Conservation (phyloP, 30 jellyfish, hydroid and myxozoan species). For the Aurelia sp. region DNA sequence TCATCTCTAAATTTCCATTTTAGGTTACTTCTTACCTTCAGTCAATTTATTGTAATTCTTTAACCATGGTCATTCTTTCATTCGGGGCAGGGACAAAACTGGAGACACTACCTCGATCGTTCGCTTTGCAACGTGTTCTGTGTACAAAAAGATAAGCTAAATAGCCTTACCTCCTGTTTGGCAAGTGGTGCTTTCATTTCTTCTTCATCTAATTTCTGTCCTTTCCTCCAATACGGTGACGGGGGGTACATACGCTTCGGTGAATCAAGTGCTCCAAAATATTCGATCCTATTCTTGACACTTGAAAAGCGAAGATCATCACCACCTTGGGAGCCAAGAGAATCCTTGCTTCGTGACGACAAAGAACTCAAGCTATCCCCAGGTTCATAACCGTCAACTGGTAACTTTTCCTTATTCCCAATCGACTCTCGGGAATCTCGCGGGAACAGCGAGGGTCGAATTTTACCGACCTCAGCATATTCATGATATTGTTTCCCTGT, state of each 20-base stretch:
- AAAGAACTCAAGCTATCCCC: slow-evolving; percentile 89
- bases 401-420: slow-evolving; percentile 11
- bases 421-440: slow-evolving; percentile 32
- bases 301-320: slow-evolving; percentile 48
- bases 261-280: slow-evolving; percentile 42
- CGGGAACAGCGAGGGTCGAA: slow-evolving; percentile 52
- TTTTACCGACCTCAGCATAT: slow-evolving; percentile 64
- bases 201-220: slow-evolving; percentile 45
- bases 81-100: too few relatives aligned
- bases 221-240: slow-evolving; percentile 70
- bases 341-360: slow-evolving; percentile 91
- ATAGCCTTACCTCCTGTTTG: slow-evolving; percentile 74
- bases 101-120: too few relatives aligned
- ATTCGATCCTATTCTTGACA: slow-evolving; percentile 48
- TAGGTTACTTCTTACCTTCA: too few relatives aligned
- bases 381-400: slow-evolving; percentile 85
- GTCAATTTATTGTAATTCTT: too few relatives aligned
- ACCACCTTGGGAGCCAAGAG: slow-evolving; percentile 89
- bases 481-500: slow-evolving; percentile 48
- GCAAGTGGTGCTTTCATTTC: slow-evolving; percentile 92
- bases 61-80: too few relatives aligned
- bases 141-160: neutral
- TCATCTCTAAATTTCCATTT: too few relatives aligned
- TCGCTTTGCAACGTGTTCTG: too few relatives aligned
- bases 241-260: slow-evolving; percentile 42